Evolutionary conservation across 2,797 vertebrate species (phyloP).

Genomic region (Leucoraja ocellata): DNA sequence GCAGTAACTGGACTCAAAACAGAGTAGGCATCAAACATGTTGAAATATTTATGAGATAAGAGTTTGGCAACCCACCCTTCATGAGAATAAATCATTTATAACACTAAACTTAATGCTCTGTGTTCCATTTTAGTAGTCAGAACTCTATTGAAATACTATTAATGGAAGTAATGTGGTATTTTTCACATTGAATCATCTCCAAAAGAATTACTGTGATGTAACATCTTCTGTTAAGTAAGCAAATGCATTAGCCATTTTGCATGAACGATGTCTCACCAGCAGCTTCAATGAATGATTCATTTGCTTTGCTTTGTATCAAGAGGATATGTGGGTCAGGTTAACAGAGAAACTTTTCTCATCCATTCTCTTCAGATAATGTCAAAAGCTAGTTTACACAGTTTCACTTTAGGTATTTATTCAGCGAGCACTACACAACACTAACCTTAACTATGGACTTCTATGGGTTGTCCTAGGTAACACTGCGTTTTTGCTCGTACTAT

Average conservation of each 20-base stretch:
- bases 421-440: no score
- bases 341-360: neutral
- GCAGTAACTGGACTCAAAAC: neutral
- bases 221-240: neutral
- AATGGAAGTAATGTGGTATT: neutral
- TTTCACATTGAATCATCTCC: neutral
- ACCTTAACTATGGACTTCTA: no score
- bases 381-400: neutral
- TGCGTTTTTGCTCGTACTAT: no score
- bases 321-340: neutral
- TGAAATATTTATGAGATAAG: neutral
- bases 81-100: neutral
- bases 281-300: neutral
- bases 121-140: neutral
- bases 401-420: no score
- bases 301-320: neutral
- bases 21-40: neutral
- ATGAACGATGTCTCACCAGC: neutral
- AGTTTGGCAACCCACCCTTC: neutral
- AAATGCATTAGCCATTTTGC: neutral
- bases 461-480: no score
- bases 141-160: neutral
- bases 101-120: neutral
- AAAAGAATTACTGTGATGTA: neutral
- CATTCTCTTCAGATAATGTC: no score